A percentile compares a stretch with the other conserved stretches of the same genome.
These are phyloP conservation scores for Falco berigora DNA, from an alignment of 2,797 vertebrate genomes.

Conservation along the genomic window DNA sequence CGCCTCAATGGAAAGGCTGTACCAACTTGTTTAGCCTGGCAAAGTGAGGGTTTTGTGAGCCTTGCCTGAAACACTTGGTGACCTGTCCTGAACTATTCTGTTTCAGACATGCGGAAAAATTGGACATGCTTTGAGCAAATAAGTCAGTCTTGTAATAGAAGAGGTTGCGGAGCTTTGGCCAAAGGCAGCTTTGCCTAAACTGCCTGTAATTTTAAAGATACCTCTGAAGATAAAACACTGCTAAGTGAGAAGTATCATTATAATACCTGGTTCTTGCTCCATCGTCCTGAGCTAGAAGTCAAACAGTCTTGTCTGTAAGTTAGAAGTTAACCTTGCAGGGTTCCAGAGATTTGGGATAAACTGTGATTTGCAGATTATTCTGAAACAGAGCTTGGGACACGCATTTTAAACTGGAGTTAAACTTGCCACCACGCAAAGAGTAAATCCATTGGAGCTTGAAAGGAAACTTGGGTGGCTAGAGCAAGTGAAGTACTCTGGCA, in stretches of 20 bases:
- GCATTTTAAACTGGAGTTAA: background rate
- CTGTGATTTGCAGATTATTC: background rate
- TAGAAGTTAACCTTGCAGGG: background rate
- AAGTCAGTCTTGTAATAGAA: background rate
- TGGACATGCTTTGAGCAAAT: background rate
- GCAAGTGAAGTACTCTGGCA: background rate
- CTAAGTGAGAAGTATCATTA: background rate
- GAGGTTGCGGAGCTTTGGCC: background rate
- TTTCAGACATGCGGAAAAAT: background rate
- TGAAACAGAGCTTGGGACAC: accelerated
- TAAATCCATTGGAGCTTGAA: background rate
- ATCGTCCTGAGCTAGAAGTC: background rate
- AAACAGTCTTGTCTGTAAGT: background rate
- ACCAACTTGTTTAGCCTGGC: background rate
- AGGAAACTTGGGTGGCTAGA: background rate
- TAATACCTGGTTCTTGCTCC: background rate
- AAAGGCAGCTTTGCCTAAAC: background rate
- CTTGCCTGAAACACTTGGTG: background rate
- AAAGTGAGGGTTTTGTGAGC: background rate
- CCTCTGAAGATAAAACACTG: background rate
- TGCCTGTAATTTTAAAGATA: background rate
- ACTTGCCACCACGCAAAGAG: background rate
- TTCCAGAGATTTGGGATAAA: background rate
- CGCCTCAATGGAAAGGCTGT: accelerated
- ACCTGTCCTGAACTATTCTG: background rate